These are phyloP conservation scores for Caenorhabditis angaria DNA, from an alignment of 2,888 invertebrate genomes.

Conservation along the genomic window DNA sequence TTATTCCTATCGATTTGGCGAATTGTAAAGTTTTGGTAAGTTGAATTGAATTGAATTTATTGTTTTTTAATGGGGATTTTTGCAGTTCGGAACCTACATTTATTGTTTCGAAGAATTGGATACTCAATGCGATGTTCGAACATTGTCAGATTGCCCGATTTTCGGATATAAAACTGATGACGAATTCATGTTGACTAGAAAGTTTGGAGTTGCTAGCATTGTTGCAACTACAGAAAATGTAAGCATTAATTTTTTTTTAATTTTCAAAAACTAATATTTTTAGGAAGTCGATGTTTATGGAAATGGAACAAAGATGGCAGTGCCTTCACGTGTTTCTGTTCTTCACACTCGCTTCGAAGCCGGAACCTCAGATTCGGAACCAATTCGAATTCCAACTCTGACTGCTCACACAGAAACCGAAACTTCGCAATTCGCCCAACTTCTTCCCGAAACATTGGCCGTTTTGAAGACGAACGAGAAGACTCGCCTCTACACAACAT, in stretches of 20 bases:
- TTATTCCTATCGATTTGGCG: constrained; percentile 46
- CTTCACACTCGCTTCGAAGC: constrained; percentile 26
- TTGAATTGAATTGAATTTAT: too few species aligned
- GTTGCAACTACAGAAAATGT: constrained; percentile 44
- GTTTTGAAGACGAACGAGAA: constrained; percentile 37
- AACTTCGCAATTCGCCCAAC: constrained; percentile 29
- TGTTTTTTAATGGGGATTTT: too few species aligned
- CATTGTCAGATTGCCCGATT: constrained; percentile 46
- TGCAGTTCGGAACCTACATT: constrained; percentile 53
- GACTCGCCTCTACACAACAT: constrained; percentile 43
- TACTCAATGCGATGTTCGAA: constrained; percentile 42
- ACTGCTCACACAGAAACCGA: constrained; percentile 28
- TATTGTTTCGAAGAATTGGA: constrained; percentile 48
- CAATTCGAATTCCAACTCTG: constrained; percentile 33
- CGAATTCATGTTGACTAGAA: constrained; percentile 38
- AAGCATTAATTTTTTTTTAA: constrained; percentile 5
- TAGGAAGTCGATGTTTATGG: constrained; percentile 38
- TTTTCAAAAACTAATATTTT: constrained; percentile 3
- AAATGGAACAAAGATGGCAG: constrained; percentile 40
- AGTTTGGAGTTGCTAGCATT: constrained; percentile 43
- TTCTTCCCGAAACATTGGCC: constrained; percentile 36
- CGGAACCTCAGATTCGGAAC: constrained; percentile 5
- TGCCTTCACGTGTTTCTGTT: constrained; percentile 40
- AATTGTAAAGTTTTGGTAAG: constrained; percentile 57
- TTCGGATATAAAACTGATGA: constrained; percentile 39